These are phyloP conservation scores for Eublepharis macularius DNA, from an alignment of 2,113 vertebrate genomes.

Conservation along the genomic window DNA sequence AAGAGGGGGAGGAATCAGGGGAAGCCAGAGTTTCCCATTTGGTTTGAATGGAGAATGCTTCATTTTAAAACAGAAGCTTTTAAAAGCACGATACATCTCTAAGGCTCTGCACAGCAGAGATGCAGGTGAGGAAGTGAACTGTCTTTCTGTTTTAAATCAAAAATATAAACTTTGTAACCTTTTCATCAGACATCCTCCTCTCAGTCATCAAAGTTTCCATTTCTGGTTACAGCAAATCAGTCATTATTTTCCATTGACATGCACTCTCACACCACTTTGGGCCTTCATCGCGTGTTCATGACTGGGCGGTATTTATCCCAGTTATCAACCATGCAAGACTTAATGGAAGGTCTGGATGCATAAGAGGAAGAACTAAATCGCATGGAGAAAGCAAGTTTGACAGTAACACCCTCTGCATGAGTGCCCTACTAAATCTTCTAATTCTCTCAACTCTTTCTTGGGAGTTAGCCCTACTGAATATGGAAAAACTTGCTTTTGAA, in stretches of 20 bases:
- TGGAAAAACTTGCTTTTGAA: too few species aligned
- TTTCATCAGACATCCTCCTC: background rate
- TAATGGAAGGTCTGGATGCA: rapidly evolving
- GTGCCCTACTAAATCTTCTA: rapidly evolving
- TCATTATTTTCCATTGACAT: background rate
- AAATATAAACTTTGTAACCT: conserved; percentile 22
- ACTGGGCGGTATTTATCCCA: rapidly evolving
- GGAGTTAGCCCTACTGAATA: too few species aligned
- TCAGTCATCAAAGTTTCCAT: background rate
- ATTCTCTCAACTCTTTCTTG: too few species aligned
- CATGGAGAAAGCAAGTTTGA: background rate
- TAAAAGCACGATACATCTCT: background rate
- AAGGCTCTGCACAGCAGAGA: background rate
- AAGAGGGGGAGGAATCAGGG: conserved; percentile 13
- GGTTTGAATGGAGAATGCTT: conserved; percentile 11
- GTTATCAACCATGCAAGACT: rapidly evolving
- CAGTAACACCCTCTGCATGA: background rate
- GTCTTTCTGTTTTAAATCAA: background rate
- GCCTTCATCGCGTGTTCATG: rapidly evolving
- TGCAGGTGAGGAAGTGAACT: background rate
- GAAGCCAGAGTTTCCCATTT: conserved; percentile 45
- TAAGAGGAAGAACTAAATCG: rapidly evolving
- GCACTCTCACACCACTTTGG: rapidly evolving
- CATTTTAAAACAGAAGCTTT: conserved; percentile 26
- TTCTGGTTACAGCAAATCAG: background rate